Percentiles rank a stretch among this genome's conserved stretches.
Evolutionary conservation across 2,797 vertebrate genomes (phyloP).

Genomic region (Margarornis squamiger): DNA sequence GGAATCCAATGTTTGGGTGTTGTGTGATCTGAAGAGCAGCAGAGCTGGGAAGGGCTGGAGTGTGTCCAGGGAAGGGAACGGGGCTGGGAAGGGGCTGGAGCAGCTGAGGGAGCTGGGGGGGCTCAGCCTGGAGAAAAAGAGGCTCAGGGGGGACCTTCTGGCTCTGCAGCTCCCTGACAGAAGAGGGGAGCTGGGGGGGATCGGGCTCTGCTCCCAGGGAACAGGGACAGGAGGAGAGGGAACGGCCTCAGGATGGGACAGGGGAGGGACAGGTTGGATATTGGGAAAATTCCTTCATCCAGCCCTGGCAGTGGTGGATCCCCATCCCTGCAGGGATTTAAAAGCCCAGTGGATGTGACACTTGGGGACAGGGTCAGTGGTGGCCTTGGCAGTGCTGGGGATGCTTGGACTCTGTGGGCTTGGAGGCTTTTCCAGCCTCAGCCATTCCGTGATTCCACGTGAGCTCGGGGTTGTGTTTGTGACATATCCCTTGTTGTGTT

Average conservation of each 20-base stretch:
- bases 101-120: background rate
- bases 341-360: background rate
- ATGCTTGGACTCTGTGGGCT: background rate
- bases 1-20: rapidly evolving
- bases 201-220: rapidly evolving
- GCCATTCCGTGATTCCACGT: background rate
- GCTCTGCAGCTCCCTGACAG: background rate
- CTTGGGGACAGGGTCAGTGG: too few relatives aligned
- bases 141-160: background rate
- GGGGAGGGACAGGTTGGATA: background rate
- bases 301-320: background rate
- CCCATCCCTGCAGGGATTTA: background rate
- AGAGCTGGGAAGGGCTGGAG: background rate
- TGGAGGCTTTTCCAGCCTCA: background rate
- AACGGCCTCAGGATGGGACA: background rate
- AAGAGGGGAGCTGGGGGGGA: background rate
- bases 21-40: background rate
- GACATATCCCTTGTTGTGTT: background rate
- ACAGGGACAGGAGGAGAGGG: background rate
- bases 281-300: background rate
- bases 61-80: too few relatives aligned
- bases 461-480: background rate
- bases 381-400: background rate
- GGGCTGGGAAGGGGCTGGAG: background rate
- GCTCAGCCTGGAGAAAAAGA: background rate